Evolutionary conservation across 2,797 vertebrate genomes (phyloP).

Genomic region (Enteromius unitaeniatus): DNA sequence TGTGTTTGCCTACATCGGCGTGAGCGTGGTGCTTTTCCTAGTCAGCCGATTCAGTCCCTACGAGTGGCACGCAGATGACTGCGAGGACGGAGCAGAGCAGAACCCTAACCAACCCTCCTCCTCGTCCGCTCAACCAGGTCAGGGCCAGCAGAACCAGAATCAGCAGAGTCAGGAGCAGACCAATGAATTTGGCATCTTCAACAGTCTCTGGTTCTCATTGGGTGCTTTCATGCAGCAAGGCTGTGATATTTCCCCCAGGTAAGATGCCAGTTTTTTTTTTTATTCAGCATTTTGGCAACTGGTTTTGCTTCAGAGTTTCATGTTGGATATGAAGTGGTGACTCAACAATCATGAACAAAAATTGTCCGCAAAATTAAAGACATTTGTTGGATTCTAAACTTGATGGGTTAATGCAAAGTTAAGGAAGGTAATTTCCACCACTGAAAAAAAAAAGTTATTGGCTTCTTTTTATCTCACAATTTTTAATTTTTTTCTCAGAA

Average conservation of each 20-base stretch:
- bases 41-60: constrained; percentile 99
- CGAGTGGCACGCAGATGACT: constrained; percentile 96
- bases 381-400: neutral
- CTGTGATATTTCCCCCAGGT: constrained; percentile 99
- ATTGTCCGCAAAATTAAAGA: neutral
- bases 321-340: neutral
- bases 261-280: constrained; percentile 48
- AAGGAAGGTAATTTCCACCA: neutral
- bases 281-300: neutral
- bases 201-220: constrained; percentile 98
- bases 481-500: neutral
- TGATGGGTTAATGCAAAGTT: neutral
- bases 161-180: constrained; percentile 88
- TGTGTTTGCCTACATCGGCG: constrained; percentile 98
- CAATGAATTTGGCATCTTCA: constrained; percentile 99
- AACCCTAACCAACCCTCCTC: constrained; percentile 73
- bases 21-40: constrained; percentile 97
- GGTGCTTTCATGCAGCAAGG: constrained; percentile 99
- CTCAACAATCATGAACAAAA: neutral
- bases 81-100: constrained; percentile 89
- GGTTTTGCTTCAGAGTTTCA: neutral
- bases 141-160: constrained; percentile 80
- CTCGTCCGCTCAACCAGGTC: constrained; percentile 74
- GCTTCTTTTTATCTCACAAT: neutral
- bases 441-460: neutral